Base-by-base conservation (phyloP, 1,140 invertebrate genomes). In the Trypoxylus dichotomus region DNA sequence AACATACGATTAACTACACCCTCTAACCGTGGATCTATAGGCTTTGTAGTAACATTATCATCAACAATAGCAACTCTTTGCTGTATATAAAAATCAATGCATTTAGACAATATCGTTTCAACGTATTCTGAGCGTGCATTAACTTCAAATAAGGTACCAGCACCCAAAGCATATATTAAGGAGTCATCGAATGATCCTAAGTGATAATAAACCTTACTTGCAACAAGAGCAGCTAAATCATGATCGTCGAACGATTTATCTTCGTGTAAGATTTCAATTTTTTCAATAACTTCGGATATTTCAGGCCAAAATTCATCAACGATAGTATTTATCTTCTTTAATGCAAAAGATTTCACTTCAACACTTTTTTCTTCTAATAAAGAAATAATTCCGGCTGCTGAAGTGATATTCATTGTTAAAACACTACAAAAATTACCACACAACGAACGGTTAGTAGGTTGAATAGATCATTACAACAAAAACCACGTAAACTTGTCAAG, bases 221-320 rank as follows among this genome's bases (percentile, higher is more conserved):
- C 97, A 27, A 99, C 96, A 79, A 99, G 90, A 29, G 98, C 97
- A 74, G 98, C 98, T 63, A 99, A 86, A 82, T 98, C 92, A 83
- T 96, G 93, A 83, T 98, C 93, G 25, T 91, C 91, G 84, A 99
- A 99, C 13, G 86, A 87, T 82, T 94, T 92, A 84, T 99, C 95
- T 89, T 99, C 98, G 85, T 98, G 95, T 21, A 99, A 89, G 83
- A 97, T 96, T 90, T 99, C 97, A 84, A 99, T 98, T 89, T 98
- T 99, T 84, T 95, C 94, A 84, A 99, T 97, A 11, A 96, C 95
- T 88, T 99, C 98, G 0, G 97, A 98, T 79, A 99, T 98, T 89
- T 99, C 97, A 19, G 97, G 96, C 97, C 97, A 99, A 88, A 99
- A 99, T 86, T 98, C 95, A 86, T 98, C 96, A 0, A 99, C 97